Conservation (phyloP, 2,113 vertebrate genomes). For the Ptychochromis oligacanthus region DNA sequence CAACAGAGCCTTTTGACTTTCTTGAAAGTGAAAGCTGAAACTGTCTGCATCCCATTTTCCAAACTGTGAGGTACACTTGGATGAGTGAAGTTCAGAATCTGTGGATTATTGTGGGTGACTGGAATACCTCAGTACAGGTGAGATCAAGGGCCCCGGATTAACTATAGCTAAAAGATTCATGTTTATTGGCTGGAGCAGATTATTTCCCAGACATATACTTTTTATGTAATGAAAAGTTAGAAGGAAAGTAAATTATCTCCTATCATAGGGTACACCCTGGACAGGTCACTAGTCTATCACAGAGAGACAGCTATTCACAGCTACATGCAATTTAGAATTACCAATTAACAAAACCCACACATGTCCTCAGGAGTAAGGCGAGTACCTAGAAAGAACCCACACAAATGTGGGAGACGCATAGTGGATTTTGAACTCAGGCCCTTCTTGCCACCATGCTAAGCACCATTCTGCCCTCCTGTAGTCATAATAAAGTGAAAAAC, state of each 20-base stretch:
- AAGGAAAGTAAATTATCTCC: conserved; percentile 7
- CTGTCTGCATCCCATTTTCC: conserved; percentile 49
- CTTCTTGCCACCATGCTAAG: too few relatives aligned
- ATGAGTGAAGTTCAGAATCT: conserved; percentile 28
- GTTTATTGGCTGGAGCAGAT: conserved; percentile 37
- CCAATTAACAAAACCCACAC: too few relatives aligned
- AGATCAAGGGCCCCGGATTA: conserved; percentile 30
- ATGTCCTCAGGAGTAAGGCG: too few relatives aligned
- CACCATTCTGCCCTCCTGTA: conserved; percentile 3
- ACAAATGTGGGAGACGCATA: too few relatives aligned
- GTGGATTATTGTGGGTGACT: conserved; percentile 7
- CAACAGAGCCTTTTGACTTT: conserved; percentile 62
- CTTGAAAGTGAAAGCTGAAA: conserved; percentile 71
- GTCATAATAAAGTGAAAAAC: conserved; percentile 21
- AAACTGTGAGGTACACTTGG: conserved; percentile 32
- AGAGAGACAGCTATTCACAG: too few relatives aligned
- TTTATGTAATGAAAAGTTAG: conserved; percentile 40
- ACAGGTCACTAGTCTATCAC: too few relatives aligned
- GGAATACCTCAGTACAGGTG: conserved; percentile 12
- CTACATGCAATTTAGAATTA: too few relatives aligned
- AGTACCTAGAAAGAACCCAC: too few relatives aligned
- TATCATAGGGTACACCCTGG: too few relatives aligned
- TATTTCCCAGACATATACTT: conserved; percentile 22
- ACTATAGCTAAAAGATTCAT: conserved; percentile 41
- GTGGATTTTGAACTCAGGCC: too few relatives aligned